Conservation (phyloP, 2,113 vertebrate genomes). For the Haemorhous mexicanus region DNA sequence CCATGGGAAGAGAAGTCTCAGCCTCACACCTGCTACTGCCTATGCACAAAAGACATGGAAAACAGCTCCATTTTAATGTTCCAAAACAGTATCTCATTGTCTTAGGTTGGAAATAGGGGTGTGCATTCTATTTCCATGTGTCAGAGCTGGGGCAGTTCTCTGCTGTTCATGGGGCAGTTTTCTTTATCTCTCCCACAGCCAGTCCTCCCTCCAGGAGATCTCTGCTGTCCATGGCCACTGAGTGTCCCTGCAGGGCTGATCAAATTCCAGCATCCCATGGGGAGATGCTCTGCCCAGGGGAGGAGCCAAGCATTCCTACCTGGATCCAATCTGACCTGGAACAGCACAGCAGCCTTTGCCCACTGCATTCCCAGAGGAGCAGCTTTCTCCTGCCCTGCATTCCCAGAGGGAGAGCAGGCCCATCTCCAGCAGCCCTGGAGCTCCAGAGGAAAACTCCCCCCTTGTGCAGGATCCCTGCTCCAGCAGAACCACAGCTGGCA, state of each 20-base stretch:
- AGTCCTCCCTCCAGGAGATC: background rate
- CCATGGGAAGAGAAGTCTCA: background rate
- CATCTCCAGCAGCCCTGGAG: too few species aligned
- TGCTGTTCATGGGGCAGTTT: background rate
- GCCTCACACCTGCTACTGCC: background rate
- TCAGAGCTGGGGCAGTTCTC: background rate
- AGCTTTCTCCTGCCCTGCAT: too few species aligned
- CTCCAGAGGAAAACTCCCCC: too few species aligned
- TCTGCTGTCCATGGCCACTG: background rate
- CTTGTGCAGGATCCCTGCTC: too few species aligned
- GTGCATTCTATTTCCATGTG: accelerated
- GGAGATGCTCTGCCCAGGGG: background rate
- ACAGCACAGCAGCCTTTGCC: too few species aligned
- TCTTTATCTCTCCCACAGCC: background rate
- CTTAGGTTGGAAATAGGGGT: background rate
- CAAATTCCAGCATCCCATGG: background rate
- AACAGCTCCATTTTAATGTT: background rate
- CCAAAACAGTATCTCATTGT: background rate
- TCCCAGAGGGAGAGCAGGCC: too few species aligned
- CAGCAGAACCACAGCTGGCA: too few species aligned
- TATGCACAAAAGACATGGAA: accelerated
- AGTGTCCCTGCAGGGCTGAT: background rate
- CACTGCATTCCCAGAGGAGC: too few species aligned
- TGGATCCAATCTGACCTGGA: background rate
- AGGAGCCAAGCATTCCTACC: background rate